Evolutionary conservation across 2,888 invertebrate species (phyloP), one percentile per base, ranked within the genome.

Genomic region (Drosophila imparisetae): DNA sequence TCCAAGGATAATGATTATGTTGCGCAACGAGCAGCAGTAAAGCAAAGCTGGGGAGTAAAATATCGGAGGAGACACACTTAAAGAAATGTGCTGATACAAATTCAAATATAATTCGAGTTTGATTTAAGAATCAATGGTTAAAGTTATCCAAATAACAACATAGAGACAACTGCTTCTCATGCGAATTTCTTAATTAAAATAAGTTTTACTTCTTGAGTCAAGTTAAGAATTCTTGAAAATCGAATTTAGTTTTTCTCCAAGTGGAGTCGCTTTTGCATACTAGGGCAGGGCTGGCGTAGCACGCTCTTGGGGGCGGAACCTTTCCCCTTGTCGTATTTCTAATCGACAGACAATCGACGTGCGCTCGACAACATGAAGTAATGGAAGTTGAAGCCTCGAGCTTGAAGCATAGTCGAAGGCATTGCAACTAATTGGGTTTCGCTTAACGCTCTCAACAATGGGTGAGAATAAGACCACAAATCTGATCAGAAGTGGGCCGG

Each of bases 1-100:
- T 90, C 80, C 81, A 76, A 83, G 91, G 86, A 91, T 91, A 91
- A 90, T 90, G 91, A 86, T 86, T 75, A 88, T 88, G 84, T 90
- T 81, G 78, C 85, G 85, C 80, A 89, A 85, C 80, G 86, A 71
- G 54, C 54, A 49, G 38, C 40, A 50, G n/a, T 27, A 69, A 29
- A 53, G 7, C 27, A 52, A 54, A 34, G 53, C n/a, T 10, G 21
- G 11, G 48, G 30, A 42, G 36, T 42, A 34, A 52, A 53, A 30
- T 36, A 30, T 15, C 15, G 73, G 48, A 42, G 49, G 24, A 54
- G 65, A 38, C 66, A 38, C 55, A 55, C 55, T 38, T 18, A 2
- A n/a, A 38, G 13, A 38, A 54, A 38, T 52, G 8, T 32, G 13
- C 4, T 52, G 29, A 5, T n/a, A 21, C 27, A 30, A 30, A 30